Evolutionary conservation across 2,113 vertebrate species (phyloP).

Genomic region (Scomber colias): DNA sequence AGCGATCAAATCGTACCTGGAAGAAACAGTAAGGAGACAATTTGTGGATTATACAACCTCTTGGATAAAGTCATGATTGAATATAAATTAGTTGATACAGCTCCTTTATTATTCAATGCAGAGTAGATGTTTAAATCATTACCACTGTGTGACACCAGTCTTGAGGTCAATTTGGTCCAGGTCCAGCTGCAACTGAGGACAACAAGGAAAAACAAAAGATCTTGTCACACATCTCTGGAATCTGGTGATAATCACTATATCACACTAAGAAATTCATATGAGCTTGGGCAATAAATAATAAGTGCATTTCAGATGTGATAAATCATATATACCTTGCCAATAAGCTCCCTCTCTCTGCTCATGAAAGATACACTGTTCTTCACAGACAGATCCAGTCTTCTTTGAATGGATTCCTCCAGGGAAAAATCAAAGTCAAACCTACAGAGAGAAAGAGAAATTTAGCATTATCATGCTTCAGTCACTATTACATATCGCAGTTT

Average conservation of each 20-base stretch:
- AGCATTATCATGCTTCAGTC: background rate
- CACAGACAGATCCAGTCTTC: conserved; percentile 89
- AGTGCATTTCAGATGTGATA: background rate
- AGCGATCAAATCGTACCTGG: conserved; percentile 83
- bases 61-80: background rate
- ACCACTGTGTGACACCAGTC: conserved; percentile 89
- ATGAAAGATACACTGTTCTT: conserved; percentile 93
- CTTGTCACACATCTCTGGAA: background rate
- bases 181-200: conserved; percentile 87
- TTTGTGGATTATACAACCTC: background rate
- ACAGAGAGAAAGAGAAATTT: background rate
- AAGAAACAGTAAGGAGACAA: conserved; percentile 36
- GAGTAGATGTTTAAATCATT: conserved; percentile 27
- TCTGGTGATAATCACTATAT: background rate
- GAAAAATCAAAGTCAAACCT: conserved; percentile 94
- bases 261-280: background rate
- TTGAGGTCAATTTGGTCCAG: conserved; percentile 88
- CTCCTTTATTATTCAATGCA: background rate
- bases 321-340: conserved; percentile 88
- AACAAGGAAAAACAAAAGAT: conserved; percentile 11
- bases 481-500: background rate
- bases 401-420: conserved; percentile 86
- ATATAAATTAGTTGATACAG: background rate
- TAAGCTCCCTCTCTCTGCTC: conserved; percentile 90
- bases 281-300: background rate